These are phyloP conservation scores for Myioborus melanocephalus DNA, from an alignment of 2,797 vertebrate species.

Conservation along the genomic window DNA sequence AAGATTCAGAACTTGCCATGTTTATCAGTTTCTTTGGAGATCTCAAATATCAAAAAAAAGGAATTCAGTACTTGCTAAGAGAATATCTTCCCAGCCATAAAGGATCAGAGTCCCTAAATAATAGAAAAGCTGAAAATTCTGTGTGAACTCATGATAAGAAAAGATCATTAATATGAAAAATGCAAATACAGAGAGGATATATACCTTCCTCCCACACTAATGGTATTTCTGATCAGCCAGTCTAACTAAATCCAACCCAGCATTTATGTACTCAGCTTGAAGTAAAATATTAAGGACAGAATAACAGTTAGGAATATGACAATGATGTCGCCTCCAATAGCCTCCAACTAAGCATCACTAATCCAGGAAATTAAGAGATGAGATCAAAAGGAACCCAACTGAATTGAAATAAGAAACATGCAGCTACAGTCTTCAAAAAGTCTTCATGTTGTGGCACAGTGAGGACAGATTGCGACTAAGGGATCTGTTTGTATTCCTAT, in stretches of 20 bases:
- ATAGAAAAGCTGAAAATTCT: neutral
- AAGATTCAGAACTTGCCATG: neutral
- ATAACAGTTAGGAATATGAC: neutral
- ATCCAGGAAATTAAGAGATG: neutral
- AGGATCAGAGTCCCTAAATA: neutral
- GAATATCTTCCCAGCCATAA: neutral
- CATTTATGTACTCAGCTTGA: neutral
- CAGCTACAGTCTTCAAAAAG: neutral
- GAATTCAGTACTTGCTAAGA: neutral
- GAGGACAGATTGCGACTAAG: neutral
- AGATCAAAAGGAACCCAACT: neutral
- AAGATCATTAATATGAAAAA: neutral
- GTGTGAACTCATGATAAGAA: neutral
- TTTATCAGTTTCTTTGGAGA: neutral
- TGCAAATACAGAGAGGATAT: neutral
- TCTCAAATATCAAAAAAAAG: neutral
- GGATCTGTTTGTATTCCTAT: neutral
- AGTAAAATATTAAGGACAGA: neutral
- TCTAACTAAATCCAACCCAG: neutral
- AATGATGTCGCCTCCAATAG: neutral
- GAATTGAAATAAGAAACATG: neutral
- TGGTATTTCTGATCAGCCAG: neutral
- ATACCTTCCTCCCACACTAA: neutral
- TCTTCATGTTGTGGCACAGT: neutral
- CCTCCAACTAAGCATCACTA: neutral